Conservation (phyloP, 1,140 invertebrate species). For the Berghia stephanieae region DNA sequence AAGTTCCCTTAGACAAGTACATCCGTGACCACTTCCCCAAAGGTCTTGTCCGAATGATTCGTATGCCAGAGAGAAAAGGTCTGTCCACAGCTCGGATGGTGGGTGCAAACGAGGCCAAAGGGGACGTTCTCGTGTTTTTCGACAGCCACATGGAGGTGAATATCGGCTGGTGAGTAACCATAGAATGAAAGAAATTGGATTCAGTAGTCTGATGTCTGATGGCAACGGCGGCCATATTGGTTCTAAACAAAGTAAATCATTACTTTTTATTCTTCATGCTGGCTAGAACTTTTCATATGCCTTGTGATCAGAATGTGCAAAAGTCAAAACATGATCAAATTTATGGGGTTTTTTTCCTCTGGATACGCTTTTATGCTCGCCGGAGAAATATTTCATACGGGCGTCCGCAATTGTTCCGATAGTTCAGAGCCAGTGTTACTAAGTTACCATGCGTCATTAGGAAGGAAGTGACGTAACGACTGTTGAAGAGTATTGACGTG, state of each 20-base stretch:
- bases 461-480: no score
- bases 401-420: no score
- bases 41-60: constrained; percentile 75
- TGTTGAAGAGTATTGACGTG: no score
- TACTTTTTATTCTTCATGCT: no score
- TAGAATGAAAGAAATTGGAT: background rate
- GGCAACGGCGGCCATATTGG: background rate
- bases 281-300: no score
- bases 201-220: background rate
- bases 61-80: constrained; percentile 80
- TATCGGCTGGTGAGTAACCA: constrained; percentile 77
- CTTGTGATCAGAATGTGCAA: no score
- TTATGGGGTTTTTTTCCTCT: no score
- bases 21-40: constrained; percentile 37
- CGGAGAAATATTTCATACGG: no score
- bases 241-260: background rate
- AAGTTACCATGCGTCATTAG: no score
- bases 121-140: constrained; percentile 87
- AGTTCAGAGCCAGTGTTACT: no score
- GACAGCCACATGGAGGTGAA: constrained; percentile 95
- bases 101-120: constrained; percentile 72
- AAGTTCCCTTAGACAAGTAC: constrained; percentile 31
- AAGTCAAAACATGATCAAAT: no score
- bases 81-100: constrained; percentile 83
- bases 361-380: no score